These are phyloP conservation scores for Oriolus oriolus DNA, from an alignment of 2,113 vertebrate genomes.

Conservation along the genomic window DNA sequence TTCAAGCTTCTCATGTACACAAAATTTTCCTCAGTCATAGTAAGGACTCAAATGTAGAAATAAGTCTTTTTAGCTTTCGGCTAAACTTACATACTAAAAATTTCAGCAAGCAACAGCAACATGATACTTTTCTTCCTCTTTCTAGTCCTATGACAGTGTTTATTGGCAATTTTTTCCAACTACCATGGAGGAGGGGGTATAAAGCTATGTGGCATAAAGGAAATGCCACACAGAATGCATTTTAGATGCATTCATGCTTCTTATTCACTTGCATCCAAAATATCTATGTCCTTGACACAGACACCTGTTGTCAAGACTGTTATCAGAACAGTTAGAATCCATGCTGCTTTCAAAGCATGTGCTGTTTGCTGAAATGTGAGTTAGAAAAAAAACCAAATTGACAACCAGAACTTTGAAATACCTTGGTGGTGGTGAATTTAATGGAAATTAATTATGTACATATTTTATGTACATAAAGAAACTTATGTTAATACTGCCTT, in stretches of 20 bases:
- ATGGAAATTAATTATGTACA: not conserved
- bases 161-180: not conserved
- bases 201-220: not conserved
- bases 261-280: not conserved
- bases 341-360: not conserved
- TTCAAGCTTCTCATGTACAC: not conserved
- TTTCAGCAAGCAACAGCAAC: not conserved
- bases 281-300: not conserved
- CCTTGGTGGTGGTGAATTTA: not conserved
- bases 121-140: not conserved
- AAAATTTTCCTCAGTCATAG: not conserved
- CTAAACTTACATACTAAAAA: not conserved
- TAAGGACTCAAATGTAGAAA: not conserved
- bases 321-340: not conserved
- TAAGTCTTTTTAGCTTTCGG: not conserved
- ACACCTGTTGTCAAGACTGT: not conserved
- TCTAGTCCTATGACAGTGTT: not conserved
- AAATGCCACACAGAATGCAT: not conserved
- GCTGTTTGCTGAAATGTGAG: not conserved
- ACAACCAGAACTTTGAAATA: not conserved
- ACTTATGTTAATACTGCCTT: not conserved
- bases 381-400: accelerated
- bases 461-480: not conserved
- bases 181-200: accelerated
- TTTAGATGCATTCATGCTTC: not conserved